phyloP scores from a whole-genome alignment of 2,113 vertebrate genomes.

The Datnioides undecimradiatus region DNA sequence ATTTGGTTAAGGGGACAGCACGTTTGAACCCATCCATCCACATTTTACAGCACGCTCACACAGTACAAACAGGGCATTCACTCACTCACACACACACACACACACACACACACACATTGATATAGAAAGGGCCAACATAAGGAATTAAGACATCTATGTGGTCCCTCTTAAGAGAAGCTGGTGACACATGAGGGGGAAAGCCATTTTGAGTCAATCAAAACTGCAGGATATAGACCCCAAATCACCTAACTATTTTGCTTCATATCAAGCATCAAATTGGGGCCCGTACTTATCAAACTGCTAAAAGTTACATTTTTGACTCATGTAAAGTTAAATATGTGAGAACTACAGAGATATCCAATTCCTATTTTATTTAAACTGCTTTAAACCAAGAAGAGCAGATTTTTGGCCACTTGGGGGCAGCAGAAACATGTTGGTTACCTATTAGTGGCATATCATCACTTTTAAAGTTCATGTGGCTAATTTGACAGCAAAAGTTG shows the following conservation, averaged over 20 bases:
- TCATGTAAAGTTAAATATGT: not conserved
- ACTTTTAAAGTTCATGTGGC: not conserved
- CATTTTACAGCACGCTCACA: constrained; percentile 16
- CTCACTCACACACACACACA: constrained; percentile 24
- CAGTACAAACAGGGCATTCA: constrained; percentile 9
- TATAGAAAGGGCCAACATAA: constrained; percentile 66
- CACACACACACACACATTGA: constrained; percentile 16
- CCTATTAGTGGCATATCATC: not conserved
- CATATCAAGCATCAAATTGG: constrained; percentile 25
- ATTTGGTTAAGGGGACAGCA: constrained; percentile 45
- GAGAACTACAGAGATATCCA: not conserved
- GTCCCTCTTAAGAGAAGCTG: constrained; percentile 79
- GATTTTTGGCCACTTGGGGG: not conserved
- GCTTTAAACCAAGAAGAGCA: not conserved
- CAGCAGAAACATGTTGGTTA: not conserved
- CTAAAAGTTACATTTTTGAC: not conserved
- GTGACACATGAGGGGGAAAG: constrained; percentile 72
- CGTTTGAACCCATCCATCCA: constrained; percentile 15
- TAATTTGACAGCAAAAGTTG: not conserved
- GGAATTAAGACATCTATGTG: constrained; percentile 77
- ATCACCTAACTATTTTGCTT: constrained; percentile 12
- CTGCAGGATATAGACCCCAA: constrained; percentile 4
- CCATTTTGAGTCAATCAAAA: constrained; percentile 32
- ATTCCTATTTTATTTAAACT: not conserved
- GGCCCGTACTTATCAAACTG: constrained; percentile 52